Conservation (phyloP, 2,888 invertebrate genomes). For the Dioctria linearis region DNA sequence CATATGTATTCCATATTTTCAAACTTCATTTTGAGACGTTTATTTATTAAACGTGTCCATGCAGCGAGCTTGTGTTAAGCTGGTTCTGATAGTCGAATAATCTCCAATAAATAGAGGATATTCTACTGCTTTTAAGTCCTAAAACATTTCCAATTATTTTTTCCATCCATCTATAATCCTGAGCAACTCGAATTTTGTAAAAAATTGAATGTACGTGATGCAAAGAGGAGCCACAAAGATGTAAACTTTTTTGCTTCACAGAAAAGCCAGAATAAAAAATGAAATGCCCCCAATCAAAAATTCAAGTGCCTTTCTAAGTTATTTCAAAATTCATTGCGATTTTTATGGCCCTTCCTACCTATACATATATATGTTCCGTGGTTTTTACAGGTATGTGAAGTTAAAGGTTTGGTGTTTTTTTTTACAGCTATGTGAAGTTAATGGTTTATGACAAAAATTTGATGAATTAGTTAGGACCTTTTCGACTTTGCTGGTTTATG, state of each 20-base stretch:
- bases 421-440: neutral
- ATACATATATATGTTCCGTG: neutral
- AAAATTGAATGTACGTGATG: neutral
- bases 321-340: constrained; percentile 7
- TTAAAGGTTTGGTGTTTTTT: neutral
- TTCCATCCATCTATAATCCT: no score
- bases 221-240: neutral
- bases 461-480: neutral
- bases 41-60: no score
- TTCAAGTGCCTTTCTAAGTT: constrained; percentile 6
- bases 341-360: neutral
- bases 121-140: no score
- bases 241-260: neutral
- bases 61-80: no score
- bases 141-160: no score
- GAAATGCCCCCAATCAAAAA: neutral
- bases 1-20: no score
- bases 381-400: neutral
- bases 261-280: neutral
- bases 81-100: no score
- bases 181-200: neutral
- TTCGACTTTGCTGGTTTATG: neutral
- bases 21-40: no score
- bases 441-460: neutral
- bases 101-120: no score